phyloP scores from a whole-genome alignment of 2,113 vertebrate species.

The Sylvia atricapilla region DNA sequence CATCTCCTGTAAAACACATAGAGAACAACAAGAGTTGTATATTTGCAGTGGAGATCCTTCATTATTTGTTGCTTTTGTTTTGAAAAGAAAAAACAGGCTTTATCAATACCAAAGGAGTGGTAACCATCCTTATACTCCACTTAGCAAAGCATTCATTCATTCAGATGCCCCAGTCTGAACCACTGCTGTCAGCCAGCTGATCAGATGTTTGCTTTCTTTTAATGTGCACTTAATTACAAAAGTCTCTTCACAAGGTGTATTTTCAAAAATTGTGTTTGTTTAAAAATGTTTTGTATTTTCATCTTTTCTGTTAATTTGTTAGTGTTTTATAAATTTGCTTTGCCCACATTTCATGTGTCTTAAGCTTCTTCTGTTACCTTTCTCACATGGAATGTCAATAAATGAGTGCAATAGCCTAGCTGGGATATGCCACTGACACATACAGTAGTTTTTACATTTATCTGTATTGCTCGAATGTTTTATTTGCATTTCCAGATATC shows the following conservation, averaged over 20 bases:
- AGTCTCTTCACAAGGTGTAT: not conserved
- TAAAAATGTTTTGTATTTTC: not conserved
- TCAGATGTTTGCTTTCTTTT: not conserved
- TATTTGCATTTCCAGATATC: not conserved
- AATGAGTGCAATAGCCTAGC: not conserved
- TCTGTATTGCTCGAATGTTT: not conserved
- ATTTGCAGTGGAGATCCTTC: not conserved
- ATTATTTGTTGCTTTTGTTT: not conserved
- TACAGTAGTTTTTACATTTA: not conserved
- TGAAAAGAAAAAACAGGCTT: not conserved
- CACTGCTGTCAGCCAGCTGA: rapidly evolving
- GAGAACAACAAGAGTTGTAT: not conserved
- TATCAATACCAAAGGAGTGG: not conserved
- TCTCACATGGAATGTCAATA: not conserved
- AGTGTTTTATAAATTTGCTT: not conserved
- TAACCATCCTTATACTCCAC: not conserved
- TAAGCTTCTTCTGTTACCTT: not conserved
- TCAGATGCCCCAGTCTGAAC: not conserved
- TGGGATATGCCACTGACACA: not conserved
- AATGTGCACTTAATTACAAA: not conserved
- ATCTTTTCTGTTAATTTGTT: not conserved
- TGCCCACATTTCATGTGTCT: not conserved
- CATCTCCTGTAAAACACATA: not conserved
- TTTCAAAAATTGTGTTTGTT: not conserved
- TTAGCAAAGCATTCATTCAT: not conserved